Percentiles rank a stretch among this genome's conserved stretches.
These are phyloP conservation scores for Tachypleus tridentatus DNA, from an alignment of 1,140 invertebrate species.

Conservation along the genomic window DNA sequence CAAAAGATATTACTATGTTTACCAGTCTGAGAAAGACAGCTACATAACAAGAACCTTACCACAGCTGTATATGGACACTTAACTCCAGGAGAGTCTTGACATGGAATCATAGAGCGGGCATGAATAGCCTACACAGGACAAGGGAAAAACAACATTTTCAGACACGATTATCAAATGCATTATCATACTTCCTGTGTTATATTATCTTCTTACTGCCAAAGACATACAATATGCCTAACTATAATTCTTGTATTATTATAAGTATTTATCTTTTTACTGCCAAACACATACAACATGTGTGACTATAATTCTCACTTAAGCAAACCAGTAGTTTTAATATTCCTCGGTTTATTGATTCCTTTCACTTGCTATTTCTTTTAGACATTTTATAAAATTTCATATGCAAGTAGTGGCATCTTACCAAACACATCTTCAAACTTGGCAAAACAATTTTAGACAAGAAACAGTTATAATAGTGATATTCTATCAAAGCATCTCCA, in stretches of 20 bases:
- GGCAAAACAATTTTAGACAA: no score
- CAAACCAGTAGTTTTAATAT: no score
- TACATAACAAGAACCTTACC: slow-evolving; percentile 14
- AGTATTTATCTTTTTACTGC: no score
- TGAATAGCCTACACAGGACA: slow-evolving; percentile 61
- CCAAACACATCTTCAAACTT: no score
- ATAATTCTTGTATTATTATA: not conserved
- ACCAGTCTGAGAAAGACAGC: not conserved
- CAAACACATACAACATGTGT: no score
- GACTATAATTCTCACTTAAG: no score
- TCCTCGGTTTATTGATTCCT: no score
- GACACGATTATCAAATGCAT: not conserved
- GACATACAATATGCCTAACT: slow-evolving; percentile 4
- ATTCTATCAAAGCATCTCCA: no score
- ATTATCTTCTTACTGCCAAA: slow-evolving; percentile 9
- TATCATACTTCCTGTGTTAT: not conserved
- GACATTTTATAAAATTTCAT: no score
- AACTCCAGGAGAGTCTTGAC: slow-evolving; percentile 86
- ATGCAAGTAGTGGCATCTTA: no score
- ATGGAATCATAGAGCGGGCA: slow-evolving; percentile 47
- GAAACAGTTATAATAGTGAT: no score
- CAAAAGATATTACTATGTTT: slow-evolving; percentile 13
- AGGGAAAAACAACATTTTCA: slow-evolving; percentile 12
- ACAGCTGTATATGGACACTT: slow-evolving; percentile 74
- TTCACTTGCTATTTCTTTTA: no score